phyloP scores from a whole-genome alignment of 2,888 invertebrate species.

The Pogonocherus hispidulus region DNA sequence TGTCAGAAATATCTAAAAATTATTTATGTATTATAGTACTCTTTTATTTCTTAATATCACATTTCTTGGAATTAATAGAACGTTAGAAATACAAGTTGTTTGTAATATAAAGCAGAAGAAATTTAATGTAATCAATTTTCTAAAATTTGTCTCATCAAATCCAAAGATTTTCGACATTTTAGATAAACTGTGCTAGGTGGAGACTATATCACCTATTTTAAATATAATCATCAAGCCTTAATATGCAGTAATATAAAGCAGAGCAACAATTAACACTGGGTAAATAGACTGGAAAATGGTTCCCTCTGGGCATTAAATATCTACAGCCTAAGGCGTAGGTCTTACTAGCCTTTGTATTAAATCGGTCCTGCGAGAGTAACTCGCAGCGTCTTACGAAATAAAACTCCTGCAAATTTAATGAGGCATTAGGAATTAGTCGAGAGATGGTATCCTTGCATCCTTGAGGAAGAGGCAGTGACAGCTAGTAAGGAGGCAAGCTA shows the following conservation, averaged over 20 bases:
- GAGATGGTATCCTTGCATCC: neutral
- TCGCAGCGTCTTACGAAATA: neutral
- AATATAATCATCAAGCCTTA: too few relatives aligned
- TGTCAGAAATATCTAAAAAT: too few relatives aligned
- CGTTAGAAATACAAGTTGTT: too few relatives aligned
- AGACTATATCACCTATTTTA: too few relatives aligned
- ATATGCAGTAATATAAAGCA: neutral
- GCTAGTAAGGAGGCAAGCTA: neutral
- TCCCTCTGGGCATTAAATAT: constrained; percentile 3
- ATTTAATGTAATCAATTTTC: too few relatives aligned
- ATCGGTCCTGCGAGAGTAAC: neutral
- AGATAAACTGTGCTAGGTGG: too few relatives aligned
- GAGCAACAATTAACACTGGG: neutral
- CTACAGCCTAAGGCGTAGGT: neutral
- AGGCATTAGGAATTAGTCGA: constrained; percentile 12
- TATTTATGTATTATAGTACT: too few relatives aligned
- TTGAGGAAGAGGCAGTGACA: neutral
- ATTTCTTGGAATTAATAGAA: too few relatives aligned
- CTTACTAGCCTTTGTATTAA: constrained; percentile 2
- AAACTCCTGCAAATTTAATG: constrained; percentile 8
- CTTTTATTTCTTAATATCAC: too few relatives aligned
- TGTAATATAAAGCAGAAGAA: too few relatives aligned
- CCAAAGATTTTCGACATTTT: too few relatives aligned
- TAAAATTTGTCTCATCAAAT: too few relatives aligned
- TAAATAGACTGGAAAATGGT: neutral